A percentile compares a stretch with the other conserved stretches of the same genome.
Conservation (phyloP, 2,888 invertebrate genomes). For the Philopedon plagiatum region DNA sequence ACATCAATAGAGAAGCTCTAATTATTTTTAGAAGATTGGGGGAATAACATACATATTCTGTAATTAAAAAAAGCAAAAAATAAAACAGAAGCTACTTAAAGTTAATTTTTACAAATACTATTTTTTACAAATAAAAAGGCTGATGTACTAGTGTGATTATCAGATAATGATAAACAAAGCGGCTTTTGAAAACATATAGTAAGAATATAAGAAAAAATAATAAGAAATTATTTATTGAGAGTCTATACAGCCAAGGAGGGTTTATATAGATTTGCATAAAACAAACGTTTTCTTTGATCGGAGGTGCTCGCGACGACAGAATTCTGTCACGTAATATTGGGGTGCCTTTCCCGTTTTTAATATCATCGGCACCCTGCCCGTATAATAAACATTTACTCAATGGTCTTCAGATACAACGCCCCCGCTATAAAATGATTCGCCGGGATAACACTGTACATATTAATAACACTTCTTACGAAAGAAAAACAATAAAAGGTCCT, state of each 20-base stretch:
- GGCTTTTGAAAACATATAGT: too few species aligned
- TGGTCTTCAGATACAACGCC: slow-evolving; percentile 50
- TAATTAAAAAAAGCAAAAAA: too few species aligned
- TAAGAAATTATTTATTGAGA: slow-evolving; percentile 17
- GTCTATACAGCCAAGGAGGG: slow-evolving; percentile 31
- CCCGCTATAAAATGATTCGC: slow-evolving; percentile 64
- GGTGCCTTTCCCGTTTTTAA: slow-evolving; percentile 62
- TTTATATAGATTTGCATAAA: slow-evolving; percentile 55
- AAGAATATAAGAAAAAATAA: too few species aligned
- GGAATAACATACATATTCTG: too few species aligned
- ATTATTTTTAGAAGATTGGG: too few species aligned
- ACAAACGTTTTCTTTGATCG: slow-evolving; percentile 56
- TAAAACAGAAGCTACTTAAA: too few species aligned
- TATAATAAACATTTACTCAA: slow-evolving; percentile 65
- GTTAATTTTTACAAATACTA: too few species aligned
- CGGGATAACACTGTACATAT: slow-evolving; percentile 62
- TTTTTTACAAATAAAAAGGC: too few species aligned
- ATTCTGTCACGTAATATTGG: slow-evolving; percentile 65
- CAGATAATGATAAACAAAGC: too few species aligned
- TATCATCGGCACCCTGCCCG: slow-evolving; percentile 60
- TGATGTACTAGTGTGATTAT: too few species aligned
- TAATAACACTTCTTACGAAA: slow-evolving; percentile 55
- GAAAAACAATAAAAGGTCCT: slow-evolving; percentile 47
- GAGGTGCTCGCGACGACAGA: slow-evolving; percentile 53
- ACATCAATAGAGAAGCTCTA: too few species aligned